These are phyloP conservation scores for Podabrus alpinus DNA, from an alignment of 2,888 invertebrate genomes.

Conservation along the genomic window DNA sequence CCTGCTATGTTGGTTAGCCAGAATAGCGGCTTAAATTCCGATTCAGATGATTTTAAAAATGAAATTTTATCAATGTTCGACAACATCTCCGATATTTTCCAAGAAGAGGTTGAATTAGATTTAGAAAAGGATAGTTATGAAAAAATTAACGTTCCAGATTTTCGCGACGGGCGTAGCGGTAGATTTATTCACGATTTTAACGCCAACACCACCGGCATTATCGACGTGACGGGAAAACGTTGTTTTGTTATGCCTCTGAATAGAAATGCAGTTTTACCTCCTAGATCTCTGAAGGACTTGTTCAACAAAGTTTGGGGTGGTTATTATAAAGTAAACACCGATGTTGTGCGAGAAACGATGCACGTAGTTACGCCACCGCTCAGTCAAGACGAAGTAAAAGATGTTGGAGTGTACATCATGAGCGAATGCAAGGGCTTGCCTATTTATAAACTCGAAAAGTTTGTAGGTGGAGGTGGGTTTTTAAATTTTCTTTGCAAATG, in stretches of 20 bases:
- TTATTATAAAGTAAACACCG: conserved; percentile 82
- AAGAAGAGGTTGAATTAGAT: conserved; percentile 82
- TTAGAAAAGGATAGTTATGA: conserved; percentile 73
- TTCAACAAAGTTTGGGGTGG: conserved; percentile 78
- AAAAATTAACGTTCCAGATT: conserved; percentile 85
- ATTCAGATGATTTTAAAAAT: conserved; percentile 8
- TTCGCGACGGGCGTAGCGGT: conserved; percentile 78
- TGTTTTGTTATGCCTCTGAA: conserved; percentile 93
- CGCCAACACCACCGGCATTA: conserved; percentile 66
- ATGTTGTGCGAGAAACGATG: conserved; percentile 76
- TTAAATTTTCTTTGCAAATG: not conserved
- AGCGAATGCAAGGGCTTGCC: conserved; percentile 72
- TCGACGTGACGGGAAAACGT: conserved; percentile 58
- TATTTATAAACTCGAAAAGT: conserved; percentile 74
- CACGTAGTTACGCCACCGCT: conserved; percentile 74
- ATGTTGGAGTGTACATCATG: conserved; percentile 71
- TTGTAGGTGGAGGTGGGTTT: conserved; percentile 65
- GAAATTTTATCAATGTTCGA: conserved; percentile 37
- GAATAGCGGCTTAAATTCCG: conserved; percentile 13
- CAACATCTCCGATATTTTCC: conserved; percentile 60
- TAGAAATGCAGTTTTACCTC: conserved; percentile 74
- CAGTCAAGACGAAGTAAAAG: conserved; percentile 58
- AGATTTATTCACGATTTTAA: conserved; percentile 93
- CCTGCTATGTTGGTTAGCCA: conserved; percentile 34
- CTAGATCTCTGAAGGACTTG: conserved; percentile 78